Evolutionary conservation across 2,113 vertebrate species (phyloP).

Genomic region (Sitta europaea): DNA sequence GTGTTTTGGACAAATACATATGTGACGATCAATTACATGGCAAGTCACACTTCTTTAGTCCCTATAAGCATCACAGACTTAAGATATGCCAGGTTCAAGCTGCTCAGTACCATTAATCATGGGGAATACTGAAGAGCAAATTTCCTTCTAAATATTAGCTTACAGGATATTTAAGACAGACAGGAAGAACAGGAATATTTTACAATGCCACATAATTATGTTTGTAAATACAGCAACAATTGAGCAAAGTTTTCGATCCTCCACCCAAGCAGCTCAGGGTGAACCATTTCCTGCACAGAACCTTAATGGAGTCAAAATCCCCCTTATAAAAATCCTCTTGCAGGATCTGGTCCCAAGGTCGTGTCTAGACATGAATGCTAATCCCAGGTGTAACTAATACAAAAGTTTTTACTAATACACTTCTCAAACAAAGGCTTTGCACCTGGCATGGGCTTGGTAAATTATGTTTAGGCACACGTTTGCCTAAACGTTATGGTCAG

Average conservation of each 20-base stretch:
- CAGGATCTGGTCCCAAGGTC: background rate
- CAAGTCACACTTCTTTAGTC: background rate
- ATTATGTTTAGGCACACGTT: background rate
- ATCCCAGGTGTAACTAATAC: slow-evolving; percentile 19
- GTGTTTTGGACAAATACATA: background rate
- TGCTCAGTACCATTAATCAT: background rate
- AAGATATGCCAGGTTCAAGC: background rate
- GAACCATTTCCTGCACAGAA: background rate
- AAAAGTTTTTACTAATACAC: background rate
- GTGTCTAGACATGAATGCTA: background rate
- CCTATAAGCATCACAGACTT: background rate
- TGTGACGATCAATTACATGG: background rate
- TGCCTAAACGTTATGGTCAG: background rate
- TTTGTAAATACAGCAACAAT: background rate
- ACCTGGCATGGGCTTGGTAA: background rate
- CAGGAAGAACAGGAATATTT: background rate
- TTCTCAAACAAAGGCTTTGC: background rate
- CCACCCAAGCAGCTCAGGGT: background rate
- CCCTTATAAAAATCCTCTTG: slow-evolving; percentile 5
- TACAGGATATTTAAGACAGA: background rate
- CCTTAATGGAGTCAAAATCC: background rate
- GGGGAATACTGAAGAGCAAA: background rate
- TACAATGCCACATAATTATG: background rate
- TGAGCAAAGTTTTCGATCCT: background rate
- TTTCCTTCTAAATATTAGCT: background rate